Evolutionary conservation across 2,797 vertebrate genomes (phyloP).

Genomic region (Petrocephalus schoutedeni): DNA sequence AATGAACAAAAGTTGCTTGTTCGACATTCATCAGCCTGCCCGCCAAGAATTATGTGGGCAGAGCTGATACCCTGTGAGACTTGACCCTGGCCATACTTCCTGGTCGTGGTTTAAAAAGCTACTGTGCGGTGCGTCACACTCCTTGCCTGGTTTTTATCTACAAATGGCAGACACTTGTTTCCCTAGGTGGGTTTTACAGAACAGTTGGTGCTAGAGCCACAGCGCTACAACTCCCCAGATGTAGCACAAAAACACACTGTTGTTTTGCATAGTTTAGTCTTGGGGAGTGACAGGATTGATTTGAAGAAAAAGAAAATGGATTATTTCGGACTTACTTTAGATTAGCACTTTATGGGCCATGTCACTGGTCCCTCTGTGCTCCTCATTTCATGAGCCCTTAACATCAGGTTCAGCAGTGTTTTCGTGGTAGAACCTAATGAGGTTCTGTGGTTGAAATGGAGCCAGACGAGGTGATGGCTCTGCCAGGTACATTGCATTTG

Average conservation of each 20-base stretch:
- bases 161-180: slow-evolving; percentile 51
- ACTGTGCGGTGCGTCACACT: slow-evolving; percentile 26
- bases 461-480: slow-evolving; percentile 60
- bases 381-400: slow-evolving; percentile 55
- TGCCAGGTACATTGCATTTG: slow-evolving; percentile 64
- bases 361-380: slow-evolving; percentile 53
- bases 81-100: slow-evolving; percentile 48
- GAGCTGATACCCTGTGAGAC: slow-evolving; percentile 52
- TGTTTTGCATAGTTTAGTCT: not conserved
- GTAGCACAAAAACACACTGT: not conserved
- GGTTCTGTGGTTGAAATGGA: slow-evolving; percentile 61
- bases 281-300: slow-evolving; percentile 43
- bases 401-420: slow-evolving; percentile 53
- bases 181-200: slow-evolving; percentile 43
- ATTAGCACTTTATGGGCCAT: slow-evolving; percentile 64
- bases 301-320: slow-evolving; percentile 49
- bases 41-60: slow-evolving; percentile 45
- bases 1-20: slow-evolving; percentile 61
- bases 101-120: not conserved
- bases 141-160: slow-evolving; percentile 50
- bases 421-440: slow-evolving; percentile 60
- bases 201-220: not conserved
- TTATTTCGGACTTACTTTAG: slow-evolving; percentile 68
- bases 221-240: not conserved
- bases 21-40: slow-evolving; percentile 50